phyloP scores from a whole-genome alignment of 1,140 invertebrate genomes.

The Papilio polyxenes region DNA sequence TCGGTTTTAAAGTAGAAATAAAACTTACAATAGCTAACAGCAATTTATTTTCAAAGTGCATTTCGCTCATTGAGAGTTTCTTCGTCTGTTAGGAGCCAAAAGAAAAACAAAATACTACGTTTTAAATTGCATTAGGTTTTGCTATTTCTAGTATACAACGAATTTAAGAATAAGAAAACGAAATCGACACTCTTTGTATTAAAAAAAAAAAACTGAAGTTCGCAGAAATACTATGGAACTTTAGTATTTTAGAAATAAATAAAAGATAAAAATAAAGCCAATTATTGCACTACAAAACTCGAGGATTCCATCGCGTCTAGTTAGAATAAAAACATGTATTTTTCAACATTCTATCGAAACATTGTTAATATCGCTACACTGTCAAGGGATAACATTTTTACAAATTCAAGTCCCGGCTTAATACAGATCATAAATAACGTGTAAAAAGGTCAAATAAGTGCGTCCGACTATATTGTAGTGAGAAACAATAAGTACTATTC shows the following conservation, averaged over 20 bases:
- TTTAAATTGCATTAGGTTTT: slow-evolving; percentile 17
- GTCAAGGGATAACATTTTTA: neutral
- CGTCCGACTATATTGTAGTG: neutral
- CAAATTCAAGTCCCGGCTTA: neutral
- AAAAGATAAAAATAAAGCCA: no score
- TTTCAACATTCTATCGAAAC: no score
- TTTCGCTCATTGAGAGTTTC: slow-evolving; percentile 19
- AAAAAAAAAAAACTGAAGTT: neutral
- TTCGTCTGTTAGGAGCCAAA: slow-evolving; percentile 6
- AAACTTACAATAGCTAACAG: slow-evolving; percentile 14
- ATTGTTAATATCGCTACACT: neutral
- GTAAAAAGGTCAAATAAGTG: slow-evolving; percentile 23
- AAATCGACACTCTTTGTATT: neutral
- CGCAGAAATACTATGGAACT: neutral
- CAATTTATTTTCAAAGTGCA: slow-evolving; percentile 18
- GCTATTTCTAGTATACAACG: neutral
- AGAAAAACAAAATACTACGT: neutral
- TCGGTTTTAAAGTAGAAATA: neutral
- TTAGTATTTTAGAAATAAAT: neutral
- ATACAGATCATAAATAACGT: neutral
- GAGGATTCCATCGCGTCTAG: no score
- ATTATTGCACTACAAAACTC: no score
- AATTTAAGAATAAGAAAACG: slow-evolving; percentile 6
- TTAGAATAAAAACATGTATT: no score
- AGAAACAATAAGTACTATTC: slow-evolving; percentile 39